These are phyloP conservation scores for Temnothorax curvispinosus DNA, from an alignment of 1,140 invertebrate genomes.

Conservation along the genomic window DNA sequence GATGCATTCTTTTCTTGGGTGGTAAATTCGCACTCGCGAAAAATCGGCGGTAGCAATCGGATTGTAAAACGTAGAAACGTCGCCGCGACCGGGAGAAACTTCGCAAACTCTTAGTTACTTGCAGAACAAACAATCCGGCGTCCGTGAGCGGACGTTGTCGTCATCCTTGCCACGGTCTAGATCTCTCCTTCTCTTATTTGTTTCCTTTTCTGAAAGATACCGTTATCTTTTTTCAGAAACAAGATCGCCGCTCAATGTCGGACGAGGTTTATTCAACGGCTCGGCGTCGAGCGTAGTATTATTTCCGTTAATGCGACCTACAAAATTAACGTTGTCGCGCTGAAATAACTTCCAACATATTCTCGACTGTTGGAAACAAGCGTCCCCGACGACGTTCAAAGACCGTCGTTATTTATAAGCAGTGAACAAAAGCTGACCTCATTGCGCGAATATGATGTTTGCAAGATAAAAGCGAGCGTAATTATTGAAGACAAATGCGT, in stretches of 20 bases:
- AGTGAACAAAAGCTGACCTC: background rate
- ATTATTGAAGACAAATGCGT: background rate
- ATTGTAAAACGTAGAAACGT: background rate
- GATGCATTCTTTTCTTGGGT: constrained; percentile 8
- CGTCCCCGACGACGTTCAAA: background rate
- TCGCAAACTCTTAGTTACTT: constrained; percentile 22
- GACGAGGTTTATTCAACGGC: background rate
- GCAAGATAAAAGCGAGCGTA: background rate
- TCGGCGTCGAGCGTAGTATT: constrained; percentile 11
- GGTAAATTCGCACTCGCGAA: constrained; percentile 35
- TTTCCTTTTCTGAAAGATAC: background rate
- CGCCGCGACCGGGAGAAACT: background rate
- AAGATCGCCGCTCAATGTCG: constrained; percentile 17
- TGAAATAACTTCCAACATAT: constrained; percentile 13
- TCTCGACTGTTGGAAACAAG: background rate
- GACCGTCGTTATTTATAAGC: constrained; percentile 19
- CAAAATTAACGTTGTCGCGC: constrained; percentile 24
- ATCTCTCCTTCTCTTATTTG: constrained; percentile 46
- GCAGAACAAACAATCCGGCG: constrained; percentile 48
- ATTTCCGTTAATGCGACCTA: constrained; percentile 30
- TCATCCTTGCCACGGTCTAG: constrained; percentile 8
- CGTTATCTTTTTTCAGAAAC: constrained; percentile 5
- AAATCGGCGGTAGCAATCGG: background rate
- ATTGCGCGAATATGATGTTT: background rate
- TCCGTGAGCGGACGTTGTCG: constrained; percentile 19